Conservation (phyloP, 1,140 invertebrate species). For the Cherax quadricarinatus region DNA sequence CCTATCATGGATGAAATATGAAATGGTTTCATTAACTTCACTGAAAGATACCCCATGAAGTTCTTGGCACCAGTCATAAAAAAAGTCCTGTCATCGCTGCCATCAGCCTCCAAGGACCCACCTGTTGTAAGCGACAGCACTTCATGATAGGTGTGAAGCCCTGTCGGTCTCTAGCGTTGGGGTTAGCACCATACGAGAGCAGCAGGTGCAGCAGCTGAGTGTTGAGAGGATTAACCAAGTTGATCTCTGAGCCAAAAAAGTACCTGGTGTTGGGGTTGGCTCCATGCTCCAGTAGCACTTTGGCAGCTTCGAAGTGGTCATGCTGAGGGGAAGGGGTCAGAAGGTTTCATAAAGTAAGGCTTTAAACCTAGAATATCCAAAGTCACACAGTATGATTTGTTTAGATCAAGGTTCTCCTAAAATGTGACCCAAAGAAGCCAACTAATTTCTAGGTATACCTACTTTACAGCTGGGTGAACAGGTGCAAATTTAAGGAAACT, state of each 20-base stretch:
- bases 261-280: conserved; percentile 83
- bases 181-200: conserved; percentile 89
- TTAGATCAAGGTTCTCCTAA: no score
- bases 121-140: conserved; percentile 86
- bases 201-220: conserved; percentile 88
- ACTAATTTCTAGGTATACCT: no score
- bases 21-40: no score
- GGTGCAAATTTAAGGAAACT: no score
- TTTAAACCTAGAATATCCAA: no score
- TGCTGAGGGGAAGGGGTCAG: conserved; percentile 77
- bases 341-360: no score
- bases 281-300: conserved; percentile 83
- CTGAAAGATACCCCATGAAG: not conserved
- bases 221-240: conserved; percentile 86
- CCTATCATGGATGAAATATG: no score
- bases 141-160: conserved; percentile 93
- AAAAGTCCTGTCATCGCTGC: not conserved
- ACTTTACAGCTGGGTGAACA: no score
- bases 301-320: conserved; percentile 86
- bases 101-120: conserved; percentile 74
- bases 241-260: conserved; percentile 94
- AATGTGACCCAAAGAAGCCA: no score
- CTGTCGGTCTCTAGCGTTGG: conserved; percentile 89
- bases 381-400: no score
- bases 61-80: not conserved